Percentiles rank a stretch among this genome's conserved stretches.
Conservation (phyloP, 2,797 vertebrate species). For the Cossypha heuglini region DNA sequence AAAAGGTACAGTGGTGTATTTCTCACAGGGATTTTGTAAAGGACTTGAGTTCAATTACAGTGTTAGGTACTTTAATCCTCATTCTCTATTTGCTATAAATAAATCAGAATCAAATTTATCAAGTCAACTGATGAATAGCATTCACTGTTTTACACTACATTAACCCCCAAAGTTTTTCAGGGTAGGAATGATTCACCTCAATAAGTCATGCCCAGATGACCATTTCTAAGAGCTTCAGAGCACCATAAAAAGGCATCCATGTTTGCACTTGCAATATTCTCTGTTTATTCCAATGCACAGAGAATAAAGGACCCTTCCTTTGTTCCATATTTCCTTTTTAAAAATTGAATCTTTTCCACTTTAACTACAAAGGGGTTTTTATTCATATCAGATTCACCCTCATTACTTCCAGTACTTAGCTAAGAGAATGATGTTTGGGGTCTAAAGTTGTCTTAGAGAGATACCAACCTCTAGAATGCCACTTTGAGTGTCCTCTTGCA, state of each 20-base stretch:
- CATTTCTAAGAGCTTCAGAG: not conserved
- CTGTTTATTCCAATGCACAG: not conserved
- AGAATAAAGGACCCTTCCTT: not conserved
- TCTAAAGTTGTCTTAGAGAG: not conserved
- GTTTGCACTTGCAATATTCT: not conserved
- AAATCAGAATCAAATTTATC: not conserved
- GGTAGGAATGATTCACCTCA: not conserved
- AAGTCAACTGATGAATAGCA: not conserved
- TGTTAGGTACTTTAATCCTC: not conserved
- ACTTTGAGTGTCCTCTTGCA: not conserved
- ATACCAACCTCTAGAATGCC: not conserved
- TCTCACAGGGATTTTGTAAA: constrained; percentile 6
- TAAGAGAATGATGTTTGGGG: not conserved
- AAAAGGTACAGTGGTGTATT: not conserved
- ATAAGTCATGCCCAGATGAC: not conserved
- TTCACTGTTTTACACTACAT: not conserved
- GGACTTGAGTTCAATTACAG: not conserved
- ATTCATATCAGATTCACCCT: not conserved
- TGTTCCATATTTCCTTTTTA: rapidly evolving
- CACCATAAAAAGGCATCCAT: not conserved
- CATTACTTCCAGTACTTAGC: not conserved
- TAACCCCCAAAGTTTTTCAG: not conserved
- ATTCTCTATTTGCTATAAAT: not conserved
- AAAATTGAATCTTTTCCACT: not conserved
- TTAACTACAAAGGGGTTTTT: not conserved